Percentiles rank a stretch among this genome's conserved stretches.
Conservation (phyloP, 1,140 invertebrate genomes). For the Aplysia californica region DNA sequence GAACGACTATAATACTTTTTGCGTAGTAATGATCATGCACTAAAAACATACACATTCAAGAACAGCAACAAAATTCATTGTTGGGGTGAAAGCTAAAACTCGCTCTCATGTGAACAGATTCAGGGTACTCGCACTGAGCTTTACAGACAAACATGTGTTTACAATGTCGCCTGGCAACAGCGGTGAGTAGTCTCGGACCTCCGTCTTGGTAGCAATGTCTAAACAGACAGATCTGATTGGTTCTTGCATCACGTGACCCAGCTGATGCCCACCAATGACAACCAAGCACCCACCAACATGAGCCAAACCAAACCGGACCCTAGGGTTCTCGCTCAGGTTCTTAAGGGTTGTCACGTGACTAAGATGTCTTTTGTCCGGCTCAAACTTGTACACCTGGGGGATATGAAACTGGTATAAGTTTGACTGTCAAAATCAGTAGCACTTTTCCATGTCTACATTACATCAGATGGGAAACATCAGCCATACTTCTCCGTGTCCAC, state of each 20-base stretch:
- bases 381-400: conserved; percentile 13
- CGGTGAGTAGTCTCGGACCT: conserved; percentile 25
- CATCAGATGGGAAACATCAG: no score
- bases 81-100: no score
- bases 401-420: no score
- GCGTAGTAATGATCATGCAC: no score
- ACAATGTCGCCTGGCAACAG: conserved; percentile 24
- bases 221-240: conserved; percentile 27
- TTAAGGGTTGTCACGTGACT: conserved; percentile 11
- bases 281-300: conserved; percentile 24
- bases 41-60: no score
- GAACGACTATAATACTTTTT: no score
- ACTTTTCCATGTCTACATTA: no score
- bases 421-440: no score
- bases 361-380: conserved; percentile 6
- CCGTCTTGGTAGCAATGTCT: conserved; percentile 26
- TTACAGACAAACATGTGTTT: conserved; percentile 22
- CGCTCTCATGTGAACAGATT: conserved; percentile 9
- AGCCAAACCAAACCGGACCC: conserved; percentile 23
- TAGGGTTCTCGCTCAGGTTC: conserved; percentile 23
- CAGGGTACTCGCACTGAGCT: conserved; percentile 13
- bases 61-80: no score
- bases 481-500: no score
- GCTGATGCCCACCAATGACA: conserved; percentile 21
- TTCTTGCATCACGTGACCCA: conserved; percentile 19